Percentiles rank a stretch among this genome's conserved stretches.
phyloP scores from a whole-genome alignment of 2,888 invertebrate species.

The Callinectes sapidus region DNA sequence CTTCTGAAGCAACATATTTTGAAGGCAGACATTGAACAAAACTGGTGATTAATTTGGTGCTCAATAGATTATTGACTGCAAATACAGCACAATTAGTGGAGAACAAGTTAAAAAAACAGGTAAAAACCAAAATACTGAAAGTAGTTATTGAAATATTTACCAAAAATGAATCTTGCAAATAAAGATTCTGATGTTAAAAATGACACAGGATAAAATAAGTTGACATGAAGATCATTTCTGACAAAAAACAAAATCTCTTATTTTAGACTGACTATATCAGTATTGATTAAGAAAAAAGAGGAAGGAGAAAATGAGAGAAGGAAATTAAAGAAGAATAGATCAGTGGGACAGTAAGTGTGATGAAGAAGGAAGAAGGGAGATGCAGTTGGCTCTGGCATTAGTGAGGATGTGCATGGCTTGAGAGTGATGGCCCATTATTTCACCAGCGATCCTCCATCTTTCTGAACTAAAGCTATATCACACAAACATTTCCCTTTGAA shows the following conservation, averaged over 20 bases:
- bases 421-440: slow-evolving; percentile 22
- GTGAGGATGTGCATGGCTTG: not conserved
- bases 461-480: slow-evolving; percentile 2
- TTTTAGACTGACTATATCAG: not conserved
- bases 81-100: not conserved
- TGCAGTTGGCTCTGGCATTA: slow-evolving; percentile 2
- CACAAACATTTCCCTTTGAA: not conserved
- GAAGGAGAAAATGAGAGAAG: not conserved
- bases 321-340: not conserved
- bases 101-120: not conserved
- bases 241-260: not conserved
- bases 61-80: not conserved
- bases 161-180: not conserved
- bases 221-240: not conserved
- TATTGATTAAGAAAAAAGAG: not conserved
- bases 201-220: not conserved
- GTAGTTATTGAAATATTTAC: not conserved
- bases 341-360: not conserved
- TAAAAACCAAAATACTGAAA: not conserved
- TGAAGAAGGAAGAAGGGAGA: not conserved
- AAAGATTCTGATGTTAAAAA: not conserved
- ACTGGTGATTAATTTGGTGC: not conserved
- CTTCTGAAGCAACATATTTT: not conserved
- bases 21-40: not conserved
- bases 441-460: not conserved